A percentile compares a stretch with the other conserved stretches of the same genome.
These are phyloP conservation scores for Rhingia campestris DNA, from an alignment of 2,888 invertebrate species.

Conservation along the genomic window DNA sequence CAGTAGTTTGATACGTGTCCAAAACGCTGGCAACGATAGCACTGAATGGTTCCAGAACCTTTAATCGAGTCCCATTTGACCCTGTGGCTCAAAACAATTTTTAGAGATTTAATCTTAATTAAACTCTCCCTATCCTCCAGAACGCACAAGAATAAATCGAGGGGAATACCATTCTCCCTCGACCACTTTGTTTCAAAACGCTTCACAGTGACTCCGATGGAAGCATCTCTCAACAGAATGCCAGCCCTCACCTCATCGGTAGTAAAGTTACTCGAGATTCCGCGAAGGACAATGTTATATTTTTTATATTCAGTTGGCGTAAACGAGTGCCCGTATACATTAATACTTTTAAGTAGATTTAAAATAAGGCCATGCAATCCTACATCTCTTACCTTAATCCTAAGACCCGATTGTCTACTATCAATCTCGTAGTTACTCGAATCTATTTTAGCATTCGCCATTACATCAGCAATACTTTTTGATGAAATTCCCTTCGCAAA, in stretches of 20 bases:
- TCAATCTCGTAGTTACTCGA: no score
- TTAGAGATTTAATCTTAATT: not conserved
- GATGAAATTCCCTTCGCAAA: no score
- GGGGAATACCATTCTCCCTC: not conserved
- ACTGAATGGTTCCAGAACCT: not conserved
- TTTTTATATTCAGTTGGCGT: no score
- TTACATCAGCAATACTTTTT: no score
- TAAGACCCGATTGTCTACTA: no score
- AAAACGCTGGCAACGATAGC: conserved; percentile 6
- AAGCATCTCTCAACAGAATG: not conserved
- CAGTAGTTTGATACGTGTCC: conserved; percentile 2
- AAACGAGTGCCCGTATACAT: no score
- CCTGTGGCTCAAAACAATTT: not conserved
- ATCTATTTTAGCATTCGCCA: no score
- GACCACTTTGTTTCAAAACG: conserved; percentile 8
- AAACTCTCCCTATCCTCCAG: conserved; percentile 1
- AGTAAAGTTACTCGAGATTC: not conserved
- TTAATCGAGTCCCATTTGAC: not conserved
- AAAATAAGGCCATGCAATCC: no score
- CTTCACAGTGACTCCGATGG: not conserved
- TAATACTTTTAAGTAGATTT: no score
- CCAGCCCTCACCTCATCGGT: not conserved
- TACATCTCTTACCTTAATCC: no score
- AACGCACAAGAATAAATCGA: not conserved
- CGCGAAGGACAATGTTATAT: not conserved